These are phyloP conservation scores for Malurus elegans DNA, from an alignment of 2,113 vertebrate genomes.

Conservation along the genomic window DNA sequence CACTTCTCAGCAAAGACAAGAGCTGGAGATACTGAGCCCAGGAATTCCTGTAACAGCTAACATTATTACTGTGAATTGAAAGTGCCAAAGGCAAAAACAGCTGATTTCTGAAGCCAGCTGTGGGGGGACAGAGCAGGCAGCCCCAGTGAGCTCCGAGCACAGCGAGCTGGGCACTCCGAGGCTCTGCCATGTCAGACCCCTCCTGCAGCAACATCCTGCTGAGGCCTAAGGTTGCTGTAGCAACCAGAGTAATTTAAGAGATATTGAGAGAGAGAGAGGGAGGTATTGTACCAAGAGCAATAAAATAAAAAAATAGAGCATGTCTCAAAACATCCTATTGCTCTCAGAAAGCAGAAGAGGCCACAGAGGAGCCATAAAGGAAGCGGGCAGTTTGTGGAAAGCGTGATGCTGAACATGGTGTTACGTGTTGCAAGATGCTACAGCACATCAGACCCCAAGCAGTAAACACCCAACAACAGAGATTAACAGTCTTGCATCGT, in stretches of 20 bases:
- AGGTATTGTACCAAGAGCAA: not conserved
- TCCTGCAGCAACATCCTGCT: conserved; percentile 13
- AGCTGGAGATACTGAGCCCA: not conserved
- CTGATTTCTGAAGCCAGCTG: not conserved
- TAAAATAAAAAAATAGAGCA: conserved; percentile 12
- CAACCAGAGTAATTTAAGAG: conserved; percentile 53
- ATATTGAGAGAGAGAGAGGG: not conserved
- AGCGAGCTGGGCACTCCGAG: not conserved
- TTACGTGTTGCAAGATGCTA: not conserved
- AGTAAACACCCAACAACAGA: not conserved
- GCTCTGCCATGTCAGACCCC: not conserved
- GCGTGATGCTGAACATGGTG: not conserved
- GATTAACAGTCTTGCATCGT: not conserved
- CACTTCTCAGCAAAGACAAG: not conserved
- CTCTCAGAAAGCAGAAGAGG: not conserved
- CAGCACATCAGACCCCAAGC: not conserved
- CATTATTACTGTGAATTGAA: not conserved
- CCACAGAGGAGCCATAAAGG: conserved; percentile 15
- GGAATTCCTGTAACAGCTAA: not conserved
- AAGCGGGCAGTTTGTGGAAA: not conserved
- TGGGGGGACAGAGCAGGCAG: not conserved
- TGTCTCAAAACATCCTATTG: not conserved
- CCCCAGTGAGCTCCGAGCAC: not conserved
- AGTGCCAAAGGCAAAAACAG: not conserved
- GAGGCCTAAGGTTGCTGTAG: conserved; percentile 46